These are phyloP conservation scores for Triops cancriformis DNA, from an alignment of 1,140 invertebrate genomes.

Conservation along the genomic window DNA sequence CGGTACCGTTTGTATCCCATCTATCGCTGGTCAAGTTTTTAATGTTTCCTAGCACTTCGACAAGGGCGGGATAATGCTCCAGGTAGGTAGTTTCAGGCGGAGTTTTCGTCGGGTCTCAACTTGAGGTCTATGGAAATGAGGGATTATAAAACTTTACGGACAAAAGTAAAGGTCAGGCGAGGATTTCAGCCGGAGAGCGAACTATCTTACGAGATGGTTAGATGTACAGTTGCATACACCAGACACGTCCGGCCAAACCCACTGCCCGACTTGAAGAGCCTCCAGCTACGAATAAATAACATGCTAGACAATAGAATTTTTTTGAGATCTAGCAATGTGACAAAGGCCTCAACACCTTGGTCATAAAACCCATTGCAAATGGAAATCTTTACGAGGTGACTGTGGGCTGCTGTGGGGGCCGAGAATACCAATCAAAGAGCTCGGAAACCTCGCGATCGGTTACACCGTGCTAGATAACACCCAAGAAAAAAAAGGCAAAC, in stretches of 20 bases:
- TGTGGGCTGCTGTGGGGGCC: not conserved
- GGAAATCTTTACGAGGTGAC: constrained; percentile 10
- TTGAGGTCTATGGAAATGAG: not conserved
- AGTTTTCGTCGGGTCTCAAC: not conserved
- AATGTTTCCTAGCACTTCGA: not conserved
- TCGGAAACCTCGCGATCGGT: not conserved
- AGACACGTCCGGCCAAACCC: constrained; percentile 8
- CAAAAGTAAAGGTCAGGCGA: not conserved
- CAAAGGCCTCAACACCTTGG: constrained; percentile 12
- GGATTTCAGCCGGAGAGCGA: not conserved
- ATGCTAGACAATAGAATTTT: not conserved
- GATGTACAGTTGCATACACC: not conserved
- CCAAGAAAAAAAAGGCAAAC: not conserved
- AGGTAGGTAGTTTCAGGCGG: not conserved
- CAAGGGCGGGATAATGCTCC: not conserved
- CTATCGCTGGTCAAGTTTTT: not conserved
- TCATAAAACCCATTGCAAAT: constrained; percentile 11
- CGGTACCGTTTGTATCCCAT: not conserved
- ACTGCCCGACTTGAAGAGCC: not conserved
- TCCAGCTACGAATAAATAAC: not conserved
- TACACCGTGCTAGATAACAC: not conserved
- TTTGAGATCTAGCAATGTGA: not conserved
- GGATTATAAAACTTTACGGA: constrained; percentile 6
- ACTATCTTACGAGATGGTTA: constrained; percentile 6
- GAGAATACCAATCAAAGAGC: not conserved